These are phyloP conservation scores for Coluber constrictor DNA, from an alignment of 2,797 vertebrate species.

Conservation along the genomic window DNA sequence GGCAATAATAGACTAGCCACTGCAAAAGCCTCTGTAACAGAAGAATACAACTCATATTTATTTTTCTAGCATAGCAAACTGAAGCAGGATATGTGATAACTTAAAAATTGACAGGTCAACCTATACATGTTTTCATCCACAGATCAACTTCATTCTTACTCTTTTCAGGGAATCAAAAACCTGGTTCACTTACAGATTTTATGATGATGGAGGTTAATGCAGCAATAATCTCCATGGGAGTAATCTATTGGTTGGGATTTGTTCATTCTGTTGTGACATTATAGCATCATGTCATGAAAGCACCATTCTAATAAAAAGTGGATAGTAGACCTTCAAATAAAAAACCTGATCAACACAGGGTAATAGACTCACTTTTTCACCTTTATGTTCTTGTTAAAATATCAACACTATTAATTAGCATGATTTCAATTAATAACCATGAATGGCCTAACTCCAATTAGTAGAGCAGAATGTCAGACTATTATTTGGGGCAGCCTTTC, in stretches of 20 bases:
- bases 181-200: neutral
- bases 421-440: neutral
- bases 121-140: neutral
- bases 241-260: neutral
- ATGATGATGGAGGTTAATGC: neutral
- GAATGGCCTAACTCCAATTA: neutral
- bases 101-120: neutral
- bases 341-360: neutral
- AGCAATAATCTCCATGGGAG: neutral
- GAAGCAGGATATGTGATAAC: neutral
- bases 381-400: neutral
- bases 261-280: neutral
- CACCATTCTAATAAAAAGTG: neutral
- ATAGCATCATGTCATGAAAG: neutral
- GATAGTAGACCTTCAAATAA: neutral
- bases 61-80: neutral
- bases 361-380: neutral
- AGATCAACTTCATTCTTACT: neutral
- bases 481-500: neutral
- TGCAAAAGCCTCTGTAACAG: constrained; percentile 25
- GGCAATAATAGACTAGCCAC: constrained; percentile 20
- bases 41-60: constrained; percentile 39
- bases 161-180: neutral
- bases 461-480: neutral
- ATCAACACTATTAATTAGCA: neutral